phyloP scores from a whole-genome alignment of 2,888 invertebrate genomes.

The Liopterus haemorrhoidalis region DNA sequence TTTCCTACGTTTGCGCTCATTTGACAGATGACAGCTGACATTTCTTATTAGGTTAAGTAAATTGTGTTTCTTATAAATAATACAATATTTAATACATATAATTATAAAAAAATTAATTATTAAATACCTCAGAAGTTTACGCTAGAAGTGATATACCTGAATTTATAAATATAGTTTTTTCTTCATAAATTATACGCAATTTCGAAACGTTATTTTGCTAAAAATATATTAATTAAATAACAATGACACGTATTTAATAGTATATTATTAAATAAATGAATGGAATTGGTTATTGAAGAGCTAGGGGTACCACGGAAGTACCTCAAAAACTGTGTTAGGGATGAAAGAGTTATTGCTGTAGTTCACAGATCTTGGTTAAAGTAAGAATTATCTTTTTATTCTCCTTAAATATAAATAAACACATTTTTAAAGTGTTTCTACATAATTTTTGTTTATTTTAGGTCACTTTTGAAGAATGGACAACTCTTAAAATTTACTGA shows the following conservation, averaged over 20 bases:
- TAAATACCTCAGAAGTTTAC: too few relatives aligned
- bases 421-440: neutral
- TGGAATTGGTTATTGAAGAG: constrained; percentile 66
- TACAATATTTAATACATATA: too few relatives aligned
- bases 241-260: neutral
- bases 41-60: too few relatives aligned
- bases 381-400: constrained; percentile 36
- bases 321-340: constrained; percentile 52
- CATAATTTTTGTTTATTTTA: constrained; percentile 27
- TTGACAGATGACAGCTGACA: too few relatives aligned
- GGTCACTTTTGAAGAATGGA: constrained; percentile 47
- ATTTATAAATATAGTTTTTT: too few relatives aligned
- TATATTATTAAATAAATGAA: constrained; percentile 37
- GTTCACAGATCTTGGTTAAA: constrained; percentile 65
- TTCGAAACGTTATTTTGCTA: too few relatives aligned
- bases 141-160: too few relatives aligned
- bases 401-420: neutral
- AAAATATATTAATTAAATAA: too few relatives aligned
- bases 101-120: too few relatives aligned
- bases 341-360: constrained; percentile 57
- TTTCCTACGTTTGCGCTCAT: too few relatives aligned
- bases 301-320: constrained; percentile 66
- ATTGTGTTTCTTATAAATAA: too few relatives aligned
- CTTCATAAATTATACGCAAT: too few relatives aligned
- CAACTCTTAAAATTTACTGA: constrained; percentile 45